Base-by-base conservation (phyloP, 2,888 invertebrate species). In the Parnassius apollo region DNA sequence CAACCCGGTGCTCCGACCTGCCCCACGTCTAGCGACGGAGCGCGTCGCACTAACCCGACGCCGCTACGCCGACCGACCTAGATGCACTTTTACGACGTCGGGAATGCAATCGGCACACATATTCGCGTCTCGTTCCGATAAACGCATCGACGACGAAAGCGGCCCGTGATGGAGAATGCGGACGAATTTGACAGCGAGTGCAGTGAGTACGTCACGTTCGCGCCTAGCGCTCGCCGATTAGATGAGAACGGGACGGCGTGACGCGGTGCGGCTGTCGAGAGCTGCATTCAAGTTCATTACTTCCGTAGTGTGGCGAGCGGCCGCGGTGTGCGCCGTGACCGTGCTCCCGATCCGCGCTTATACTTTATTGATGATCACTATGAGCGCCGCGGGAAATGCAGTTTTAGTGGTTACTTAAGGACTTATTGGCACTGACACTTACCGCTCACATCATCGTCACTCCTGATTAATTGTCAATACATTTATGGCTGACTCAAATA, bases 271-370 rank as follows among this genome's bases (percentile, higher is more conserved):
- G 82, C 85, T 78, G 72, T 81, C 81, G 81, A 82, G 80, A 78
- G 83, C 83, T 88, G 90, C 88, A 90, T 89, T 91, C 92, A 92
- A 92, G 92, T 92, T 92, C 91, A 92, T 91, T 91, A 92, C 92
- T 92, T 92, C 90, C 91, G 91, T 89, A 86, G 83, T 84, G 84
- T 81, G 74, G 81, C 75, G 80, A 73, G 75, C 81, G 80, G 75
- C 83, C 80, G 83, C 80, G 77, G 80, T 76, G 82, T 79, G 82
- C 80, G 81, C 81, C 78, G 82, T 85, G 85, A 85, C 86, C 86
- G 83, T 86, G 86, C 86, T 83, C 85, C 75, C 82, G 82, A 83
- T 82, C 76, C 74, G 62, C 69, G 70, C 73, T 64, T 62, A 69
- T 75, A 71, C 70, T 71, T 69, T 74, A 75, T 74, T 75, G 74